phyloP scores from a whole-genome alignment of 2,113 vertebrate genomes.

The Chionis minor region DNA sequence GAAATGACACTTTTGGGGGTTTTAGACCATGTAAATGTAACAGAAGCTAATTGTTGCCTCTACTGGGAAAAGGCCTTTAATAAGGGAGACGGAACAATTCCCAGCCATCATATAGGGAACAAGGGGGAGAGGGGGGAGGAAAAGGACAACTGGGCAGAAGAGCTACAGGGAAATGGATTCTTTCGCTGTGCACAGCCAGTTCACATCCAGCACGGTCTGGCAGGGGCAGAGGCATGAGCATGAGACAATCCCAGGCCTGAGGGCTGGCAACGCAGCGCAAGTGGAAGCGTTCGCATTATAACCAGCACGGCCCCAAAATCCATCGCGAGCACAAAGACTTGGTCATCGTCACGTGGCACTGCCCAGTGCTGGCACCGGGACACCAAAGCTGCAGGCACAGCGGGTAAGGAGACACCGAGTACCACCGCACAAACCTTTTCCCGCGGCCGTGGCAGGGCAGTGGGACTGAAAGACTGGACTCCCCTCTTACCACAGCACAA shows the following conservation, averaged over 20 bases:
- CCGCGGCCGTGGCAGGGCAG: neutral
- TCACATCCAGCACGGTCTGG: neutral
- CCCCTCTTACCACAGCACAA: neutral
- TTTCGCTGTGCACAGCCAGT: neutral
- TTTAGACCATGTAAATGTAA: neutral
- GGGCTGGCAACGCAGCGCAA: neutral
- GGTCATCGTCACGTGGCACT: accelerated
- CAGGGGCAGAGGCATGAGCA: neutral
- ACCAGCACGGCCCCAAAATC: neutral
- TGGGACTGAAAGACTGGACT: neutral
- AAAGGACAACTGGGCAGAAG: neutral
- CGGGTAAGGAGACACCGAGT: accelerated
- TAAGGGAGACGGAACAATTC: neutral
- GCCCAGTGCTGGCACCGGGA: neutral
- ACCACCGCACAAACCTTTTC: neutral
- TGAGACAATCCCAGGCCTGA: neutral
- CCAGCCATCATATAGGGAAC: accelerated
- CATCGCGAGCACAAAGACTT: neutral
- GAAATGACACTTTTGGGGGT: accelerated
- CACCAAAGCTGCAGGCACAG: neutral
- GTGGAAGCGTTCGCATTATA: neutral
- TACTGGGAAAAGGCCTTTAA: neutral
- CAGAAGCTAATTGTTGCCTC: neutral
- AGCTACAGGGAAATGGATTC: neutral
- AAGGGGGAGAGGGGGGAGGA: neutral